Evolutionary conservation across 2,113 vertebrate species (phyloP).

Genomic region (Mystacornis crossleyi): DNA sequence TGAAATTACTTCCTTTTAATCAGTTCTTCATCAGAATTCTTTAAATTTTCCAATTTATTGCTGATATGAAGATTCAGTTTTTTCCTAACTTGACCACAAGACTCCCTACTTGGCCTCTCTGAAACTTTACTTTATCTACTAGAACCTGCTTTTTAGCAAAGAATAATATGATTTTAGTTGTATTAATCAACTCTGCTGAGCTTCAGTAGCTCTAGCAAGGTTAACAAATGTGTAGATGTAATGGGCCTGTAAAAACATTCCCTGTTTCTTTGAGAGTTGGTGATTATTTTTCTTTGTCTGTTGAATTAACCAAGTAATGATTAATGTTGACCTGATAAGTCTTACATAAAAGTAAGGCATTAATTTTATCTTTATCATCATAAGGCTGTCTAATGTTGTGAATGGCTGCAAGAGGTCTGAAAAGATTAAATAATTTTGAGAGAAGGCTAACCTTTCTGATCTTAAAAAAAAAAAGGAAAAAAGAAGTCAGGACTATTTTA

Average conservation of each 20-base stretch:
- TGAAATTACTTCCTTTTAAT: background rate
- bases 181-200: background rate
- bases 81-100: background rate
- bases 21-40: background rate
- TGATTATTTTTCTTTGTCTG: background rate
- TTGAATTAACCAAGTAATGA: background rate
- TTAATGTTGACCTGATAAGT: background rate
- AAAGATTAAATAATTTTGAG: slow-evolving; percentile 12
- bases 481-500: background rate
- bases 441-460: background rate
- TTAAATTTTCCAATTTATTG: background rate
- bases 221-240: background rate
- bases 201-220: background rate
- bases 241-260: background rate
- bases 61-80: background rate
- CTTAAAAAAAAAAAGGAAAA: background rate
- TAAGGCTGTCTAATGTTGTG: background rate
- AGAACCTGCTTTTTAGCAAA: background rate
- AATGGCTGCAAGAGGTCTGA: background rate
- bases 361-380: background rate
- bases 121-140: background rate
- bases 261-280: background rate
- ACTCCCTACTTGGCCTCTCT: background rate
- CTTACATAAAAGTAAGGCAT: background rate
- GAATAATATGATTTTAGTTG: background rate